Evolutionary conservation across 2,113 vertebrate species (phyloP), one percentile per base, ranked within the genome.

Genomic region (Semnornis frantzii): DNA sequence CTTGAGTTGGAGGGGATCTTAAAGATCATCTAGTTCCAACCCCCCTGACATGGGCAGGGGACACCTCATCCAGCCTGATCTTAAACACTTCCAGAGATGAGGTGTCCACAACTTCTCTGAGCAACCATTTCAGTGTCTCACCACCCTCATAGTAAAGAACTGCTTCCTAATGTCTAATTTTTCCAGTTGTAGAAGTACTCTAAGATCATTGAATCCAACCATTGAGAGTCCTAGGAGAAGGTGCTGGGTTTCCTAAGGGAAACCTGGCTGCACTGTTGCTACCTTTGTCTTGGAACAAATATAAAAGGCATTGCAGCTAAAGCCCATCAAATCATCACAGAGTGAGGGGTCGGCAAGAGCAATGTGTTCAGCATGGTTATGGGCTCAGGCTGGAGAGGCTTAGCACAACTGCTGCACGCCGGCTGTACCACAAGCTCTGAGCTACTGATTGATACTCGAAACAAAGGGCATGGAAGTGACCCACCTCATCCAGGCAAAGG

Each of bases 351-450:
- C 42, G 37, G 25, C 11, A 55, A 68, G 58, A 82, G n/a, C 1
- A 0, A 1, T 1, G 25, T 7, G 1, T 5, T 83, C 68, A 12
- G 72, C 0, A 0, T 30, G 33, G 44, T 34, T 58, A n/a, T 39
- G 73, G 42, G 46, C 37, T 88, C 8, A 0, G 15, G 11, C 1
- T 55, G 62, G 75, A 48, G 75, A 54, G 37, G 31, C 4, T 0
- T 30, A 34, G 39, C 30, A 25, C 48, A 55, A 72, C 42, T 39
- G 86, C 81, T 0, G 1, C 46, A 8, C 3, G 1, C 8, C 9
- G 8, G 50, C 68, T 2, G 0, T 16, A 9, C 33, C 9, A 0
- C 30, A 54, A 15, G 59, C 64, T 58, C 1, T 0, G 42, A 73
- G 65, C 37, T 77, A 24, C 31, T 10, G 79, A 55, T 66, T 17